phyloP scores from a whole-genome alignment of 1,140 invertebrate species.

The Pentalonia nigronervosa region DNA sequence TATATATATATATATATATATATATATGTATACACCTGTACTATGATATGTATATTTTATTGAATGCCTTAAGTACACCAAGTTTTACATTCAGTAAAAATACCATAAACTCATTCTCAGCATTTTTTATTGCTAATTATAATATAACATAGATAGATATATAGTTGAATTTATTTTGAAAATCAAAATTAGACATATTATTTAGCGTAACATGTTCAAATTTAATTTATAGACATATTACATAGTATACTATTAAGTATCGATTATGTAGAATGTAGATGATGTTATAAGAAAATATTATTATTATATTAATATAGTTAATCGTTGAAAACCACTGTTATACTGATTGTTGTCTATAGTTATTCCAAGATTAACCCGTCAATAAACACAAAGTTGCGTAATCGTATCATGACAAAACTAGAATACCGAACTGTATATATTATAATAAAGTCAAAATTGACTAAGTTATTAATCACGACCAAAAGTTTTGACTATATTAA shows the following conservation, averaged over 20 bases:
- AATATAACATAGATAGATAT: too few species aligned
- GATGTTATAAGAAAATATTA: neutral
- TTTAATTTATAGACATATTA: neutral
- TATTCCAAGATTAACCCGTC: neutral
- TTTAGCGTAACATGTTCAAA: too few species aligned
- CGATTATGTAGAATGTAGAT: neutral
- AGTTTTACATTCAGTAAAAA: too few species aligned
- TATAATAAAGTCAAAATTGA: neutral
- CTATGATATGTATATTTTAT: too few species aligned
- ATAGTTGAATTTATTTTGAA: too few species aligned
- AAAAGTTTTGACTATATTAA: neutral
- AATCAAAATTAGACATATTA: too few species aligned
- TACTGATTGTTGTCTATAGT: neutral
- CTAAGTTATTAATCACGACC: conserved; percentile 7
- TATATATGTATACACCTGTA: too few species aligned
- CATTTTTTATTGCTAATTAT: too few species aligned
- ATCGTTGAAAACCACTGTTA: neutral
- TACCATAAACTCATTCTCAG: too few species aligned
- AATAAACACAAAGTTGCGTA: neutral
- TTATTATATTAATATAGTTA: neutral
- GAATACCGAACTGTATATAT: neutral
- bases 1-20: too few species aligned
- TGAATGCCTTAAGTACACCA: too few species aligned
- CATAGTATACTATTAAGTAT: neutral
- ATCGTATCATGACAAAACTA: neutral